Percentiles rank a stretch among this genome's conserved stretches.
Evolutionary conservation across 2,113 vertebrate species (phyloP).

Genomic region (Lipophrys pholis): DNA sequence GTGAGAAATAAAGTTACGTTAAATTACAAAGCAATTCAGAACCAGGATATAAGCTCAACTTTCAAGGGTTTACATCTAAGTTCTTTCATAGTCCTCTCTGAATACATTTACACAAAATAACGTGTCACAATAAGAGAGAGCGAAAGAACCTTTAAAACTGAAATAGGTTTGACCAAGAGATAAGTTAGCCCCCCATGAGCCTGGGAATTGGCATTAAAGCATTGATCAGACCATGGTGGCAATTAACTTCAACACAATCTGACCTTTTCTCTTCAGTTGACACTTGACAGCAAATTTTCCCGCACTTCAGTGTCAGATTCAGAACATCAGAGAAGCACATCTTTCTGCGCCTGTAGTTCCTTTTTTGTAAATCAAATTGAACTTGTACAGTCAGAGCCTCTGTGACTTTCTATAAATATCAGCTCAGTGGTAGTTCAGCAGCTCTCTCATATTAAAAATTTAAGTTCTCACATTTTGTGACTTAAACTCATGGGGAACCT

Average conservation of each 20-base stretch:
- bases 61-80: too few species aligned
- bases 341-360: not conserved
- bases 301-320: not conserved
- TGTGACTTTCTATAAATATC: not conserved
- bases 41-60: too few species aligned
- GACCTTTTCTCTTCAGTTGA: constrained; percentile 12
- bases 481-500: constrained; percentile 8
- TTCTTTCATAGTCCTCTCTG: too few species aligned
- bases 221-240: not conserved
- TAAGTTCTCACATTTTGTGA: not conserved
- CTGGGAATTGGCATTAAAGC: constrained; percentile 15
- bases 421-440: not conserved
- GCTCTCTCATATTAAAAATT: not conserved
- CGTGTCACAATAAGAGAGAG: too few species aligned
- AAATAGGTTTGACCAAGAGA: not conserved
- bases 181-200: not conserved
- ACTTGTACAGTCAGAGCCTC: not conserved
- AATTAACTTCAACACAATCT: constrained; percentile 13
- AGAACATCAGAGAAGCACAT: not conserved
- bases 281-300: constrained; percentile 3
- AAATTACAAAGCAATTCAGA: too few species aligned
- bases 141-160: too few species aligned
- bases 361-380: not conserved
- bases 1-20: too few species aligned
- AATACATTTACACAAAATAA: too few species aligned